These are phyloP conservation scores for Chionodraco myersi DNA, from an alignment of 2,113 vertebrate species.

Conservation along the genomic window DNA sequence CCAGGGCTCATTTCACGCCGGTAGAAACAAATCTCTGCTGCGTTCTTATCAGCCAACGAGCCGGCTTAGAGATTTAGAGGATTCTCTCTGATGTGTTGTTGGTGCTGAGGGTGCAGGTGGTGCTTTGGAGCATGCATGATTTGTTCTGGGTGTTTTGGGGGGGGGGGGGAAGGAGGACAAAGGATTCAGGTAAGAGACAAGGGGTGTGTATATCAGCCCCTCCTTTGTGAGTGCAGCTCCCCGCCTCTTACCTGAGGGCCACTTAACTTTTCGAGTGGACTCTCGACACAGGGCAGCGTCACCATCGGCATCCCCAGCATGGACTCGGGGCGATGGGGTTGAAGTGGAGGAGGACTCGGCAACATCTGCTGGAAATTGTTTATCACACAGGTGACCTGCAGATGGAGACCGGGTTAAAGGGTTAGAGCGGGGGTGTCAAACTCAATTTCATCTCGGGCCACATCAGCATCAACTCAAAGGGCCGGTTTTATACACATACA, in stretches of 20 bases:
- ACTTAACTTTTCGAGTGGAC: conserved; percentile 94
- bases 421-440: neutral
- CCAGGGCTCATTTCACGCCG: conserved; percentile 30
- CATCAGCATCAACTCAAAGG: too few species aligned
- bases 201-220: conserved; percentile 49
- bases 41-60: conserved; percentile 13
- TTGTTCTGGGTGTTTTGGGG: neutral
- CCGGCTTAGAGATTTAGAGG: conserved; percentile 30
- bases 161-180: conserved; percentile 7
- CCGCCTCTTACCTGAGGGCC: conserved; percentile 90
- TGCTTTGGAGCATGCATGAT: conserved; percentile 24
- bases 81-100: conserved; percentile 16
- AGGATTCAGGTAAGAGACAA: conserved; percentile 57
- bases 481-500: too few species aligned
- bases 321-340: conserved; percentile 73
- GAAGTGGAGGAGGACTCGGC: conserved; percentile 27
- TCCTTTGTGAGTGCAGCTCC: conserved; percentile 33
- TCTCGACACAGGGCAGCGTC: conserved; percentile 85
- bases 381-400: conserved; percentile 84
- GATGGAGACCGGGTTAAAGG: neutral
- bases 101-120: conserved; percentile 28
- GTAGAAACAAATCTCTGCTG: conserved; percentile 30
- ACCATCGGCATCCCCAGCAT: conserved; percentile 84
- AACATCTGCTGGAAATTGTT: conserved; percentile 83
- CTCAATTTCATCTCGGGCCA: too few species aligned